Percentiles rank a stretch among this genome's conserved stretches.
These are phyloP conservation scores for Sprattus sprattus DNA, from an alignment of 2,113 vertebrate genomes.

Conservation along the genomic window DNA sequence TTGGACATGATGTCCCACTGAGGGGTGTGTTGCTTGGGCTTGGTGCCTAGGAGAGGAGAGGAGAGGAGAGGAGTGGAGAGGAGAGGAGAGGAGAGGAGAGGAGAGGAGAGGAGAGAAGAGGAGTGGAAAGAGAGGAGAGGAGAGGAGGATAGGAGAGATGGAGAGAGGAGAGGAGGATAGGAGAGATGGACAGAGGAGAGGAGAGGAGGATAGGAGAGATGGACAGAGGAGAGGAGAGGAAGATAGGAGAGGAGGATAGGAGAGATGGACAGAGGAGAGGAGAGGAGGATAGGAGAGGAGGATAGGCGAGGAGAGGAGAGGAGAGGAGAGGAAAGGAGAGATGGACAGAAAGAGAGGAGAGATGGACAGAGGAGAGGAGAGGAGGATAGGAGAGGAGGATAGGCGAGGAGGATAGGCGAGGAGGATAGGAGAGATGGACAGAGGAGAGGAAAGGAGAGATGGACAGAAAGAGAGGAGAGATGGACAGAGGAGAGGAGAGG, in stretches of 20 bases:
- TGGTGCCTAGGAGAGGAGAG: constrained; percentile 75
- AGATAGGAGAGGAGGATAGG: too few relatives aligned
- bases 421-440: constrained; percentile 58
- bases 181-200: neutral
- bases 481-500: constrained; percentile 26
- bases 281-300: neutral
- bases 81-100: neutral
- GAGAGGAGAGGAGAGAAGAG: neutral
- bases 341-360: too few relatives aligned
- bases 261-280: neutral
- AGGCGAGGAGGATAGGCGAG: neutral
- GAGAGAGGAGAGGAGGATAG: too few relatives aligned
- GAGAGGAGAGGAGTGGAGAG: neutral
- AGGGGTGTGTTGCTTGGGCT: constrained; percentile 84
- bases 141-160: too few relatives aligned
- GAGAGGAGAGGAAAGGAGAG: neutral
- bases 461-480: neutral
- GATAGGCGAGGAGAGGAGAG: neutral
- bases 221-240: neutral
- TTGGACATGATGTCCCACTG: constrained; percentile 97
- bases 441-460: too few relatives aligned
- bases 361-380: constrained; percentile 29
- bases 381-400: too few relatives aligned
- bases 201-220: too few relatives aligned
- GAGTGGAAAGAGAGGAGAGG: neutral